Evolutionary conservation across 2,888 invertebrate species (phyloP).

Genomic region (Sphaerophoria rueppellii): DNA sequence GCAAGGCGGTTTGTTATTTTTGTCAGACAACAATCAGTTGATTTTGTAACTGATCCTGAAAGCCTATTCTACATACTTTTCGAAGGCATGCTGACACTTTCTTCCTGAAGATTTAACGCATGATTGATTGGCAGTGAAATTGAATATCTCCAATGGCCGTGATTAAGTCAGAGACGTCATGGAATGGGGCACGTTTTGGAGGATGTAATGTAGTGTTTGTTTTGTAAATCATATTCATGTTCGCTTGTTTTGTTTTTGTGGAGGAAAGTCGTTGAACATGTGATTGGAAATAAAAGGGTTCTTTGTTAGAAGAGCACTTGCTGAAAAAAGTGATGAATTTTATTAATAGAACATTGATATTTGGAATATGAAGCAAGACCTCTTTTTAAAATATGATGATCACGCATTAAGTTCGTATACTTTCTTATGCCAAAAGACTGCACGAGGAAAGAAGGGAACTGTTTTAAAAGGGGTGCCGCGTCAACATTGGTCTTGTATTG

Average conservation of each 20-base stretch:
- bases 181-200: constrained; percentile 57
- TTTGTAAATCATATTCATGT: constrained; percentile 55
- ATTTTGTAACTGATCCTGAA: constrained; percentile 63
- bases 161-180: constrained; percentile 39
- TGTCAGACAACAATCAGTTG: constrained; percentile 35
- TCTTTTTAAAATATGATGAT: not conserved
- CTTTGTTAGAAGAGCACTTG: constrained; percentile 50
- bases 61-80: constrained; percentile 23
- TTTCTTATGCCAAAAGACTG: too few species aligned
- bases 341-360: not conserved
- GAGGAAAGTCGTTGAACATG: not conserved
- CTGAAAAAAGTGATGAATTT: constrained; percentile 34
- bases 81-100: constrained; percentile 61
- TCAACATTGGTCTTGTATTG: too few species aligned
- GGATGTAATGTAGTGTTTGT: constrained; percentile 48
- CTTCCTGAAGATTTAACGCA: constrained; percentile 68
- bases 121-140: constrained; percentile 73
- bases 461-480: too few species aligned
- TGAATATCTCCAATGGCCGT: constrained; percentile 58
- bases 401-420: not conserved
- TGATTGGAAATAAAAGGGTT: constrained; percentile 34
- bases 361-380: not conserved
- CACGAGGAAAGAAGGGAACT: too few species aligned
- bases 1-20: constrained; percentile 69
- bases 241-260: not conserved